Base-by-base conservation (phyloP, 2,888 invertebrate genomes). In the Glaucopsyche alexis region DNA sequence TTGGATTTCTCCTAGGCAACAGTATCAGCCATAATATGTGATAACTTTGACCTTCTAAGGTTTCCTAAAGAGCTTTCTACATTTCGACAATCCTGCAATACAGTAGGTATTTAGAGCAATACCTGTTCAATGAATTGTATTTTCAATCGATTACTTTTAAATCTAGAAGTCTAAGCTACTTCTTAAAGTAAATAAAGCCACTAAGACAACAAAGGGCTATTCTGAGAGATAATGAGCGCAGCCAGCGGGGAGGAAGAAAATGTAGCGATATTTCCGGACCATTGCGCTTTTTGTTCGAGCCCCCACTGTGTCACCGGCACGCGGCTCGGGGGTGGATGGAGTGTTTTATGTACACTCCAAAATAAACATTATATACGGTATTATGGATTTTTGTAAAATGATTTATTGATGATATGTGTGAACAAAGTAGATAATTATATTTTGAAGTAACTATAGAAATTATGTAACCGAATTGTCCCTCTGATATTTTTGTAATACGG, bases 201-300 rank as follows among this genome's bases (percentile, higher is more conserved):
- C 89, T 89, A 87, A 85, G 84, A 83, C 85, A 85, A 87, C 86
- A 88, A 86, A 87, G 86, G 85, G 86, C 82, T 86, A 84, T 87
- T 87, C 81, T 85, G 87, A 83, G 84, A 88, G 89, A 91, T 92
- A 93, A 91, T 91, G 90, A 89, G 86, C 86, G 85, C 84, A 83
- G 84, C 87, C 84, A 91, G 87, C 85, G 87, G 86, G 79, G 83
- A 90, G 90, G 90, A 91, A 91, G 87, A 84, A 84, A 89, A 89
- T 88, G 87, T 82, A 82, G 82, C 86, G 85, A 91, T 91, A 88
- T 87, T 93, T 92, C 92, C 93, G 81, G 80, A 83, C 90, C 93
- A 92, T 91, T 91, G 84, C 84, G 80, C 89, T 83, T 88, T 86
- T 92, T 91, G 91, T 91, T 89, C 89, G 84, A 87, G 85, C 89